phyloP scores from a whole-genome alignment of 2,797 vertebrate genomes.

The Pseudotriccus pelzelni region DNA sequence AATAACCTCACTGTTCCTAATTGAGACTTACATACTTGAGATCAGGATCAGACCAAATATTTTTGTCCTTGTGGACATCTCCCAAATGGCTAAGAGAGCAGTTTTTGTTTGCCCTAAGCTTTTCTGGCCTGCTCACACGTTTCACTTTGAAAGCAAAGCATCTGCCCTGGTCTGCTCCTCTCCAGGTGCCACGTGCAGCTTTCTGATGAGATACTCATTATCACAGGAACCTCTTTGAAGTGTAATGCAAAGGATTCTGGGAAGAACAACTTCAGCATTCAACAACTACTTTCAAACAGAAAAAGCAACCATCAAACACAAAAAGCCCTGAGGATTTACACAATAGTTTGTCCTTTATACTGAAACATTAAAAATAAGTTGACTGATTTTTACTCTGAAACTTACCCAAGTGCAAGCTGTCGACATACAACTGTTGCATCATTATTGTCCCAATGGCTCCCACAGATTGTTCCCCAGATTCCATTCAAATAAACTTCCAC shows the following conservation, averaged over 20 bases:
- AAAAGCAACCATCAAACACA: background rate
- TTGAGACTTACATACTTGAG: background rate
- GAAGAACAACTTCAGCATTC: background rate
- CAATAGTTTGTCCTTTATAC: background rate
- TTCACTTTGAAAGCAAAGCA: background rate
- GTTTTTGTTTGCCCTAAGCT: background rate
- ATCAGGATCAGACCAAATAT: background rate
- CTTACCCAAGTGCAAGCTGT: constrained; percentile 88
- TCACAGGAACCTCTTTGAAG: background rate
- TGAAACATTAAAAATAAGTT: background rate
- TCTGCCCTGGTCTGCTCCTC: background rate
- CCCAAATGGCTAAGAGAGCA: background rate
- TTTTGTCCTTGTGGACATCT: background rate
- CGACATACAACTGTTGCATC: constrained; percentile 86
- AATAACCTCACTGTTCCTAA: background rate
- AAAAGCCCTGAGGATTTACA: background rate
- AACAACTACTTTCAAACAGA: background rate
- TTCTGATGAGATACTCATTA: background rate
- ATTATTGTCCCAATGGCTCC: constrained; percentile 82
- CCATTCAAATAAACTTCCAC: constrained; percentile 87
- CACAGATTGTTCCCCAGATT: constrained; percentile 85
- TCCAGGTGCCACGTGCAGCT: background rate
- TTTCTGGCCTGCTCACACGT: background rate
- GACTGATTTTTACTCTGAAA: background rate
- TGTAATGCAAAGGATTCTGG: background rate